phyloP scores from a whole-genome alignment of 2,797 vertebrate species.

The Chrosomus eos region DNA sequence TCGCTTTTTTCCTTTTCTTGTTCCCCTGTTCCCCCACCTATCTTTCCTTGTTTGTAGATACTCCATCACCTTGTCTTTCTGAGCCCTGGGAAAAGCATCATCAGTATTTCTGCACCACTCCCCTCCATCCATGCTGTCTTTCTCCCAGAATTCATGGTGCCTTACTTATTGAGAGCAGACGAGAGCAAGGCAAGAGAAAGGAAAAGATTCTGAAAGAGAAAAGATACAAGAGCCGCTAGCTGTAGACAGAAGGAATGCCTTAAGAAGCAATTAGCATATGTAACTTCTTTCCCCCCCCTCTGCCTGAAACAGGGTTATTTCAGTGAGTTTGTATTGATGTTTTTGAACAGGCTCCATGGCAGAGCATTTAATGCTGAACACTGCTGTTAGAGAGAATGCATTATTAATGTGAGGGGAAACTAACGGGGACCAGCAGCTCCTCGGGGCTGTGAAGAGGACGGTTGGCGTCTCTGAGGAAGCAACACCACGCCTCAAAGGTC shows the following conservation, averaged over 20 bases:
- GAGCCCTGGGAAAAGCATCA: slow-evolving; percentile 54
- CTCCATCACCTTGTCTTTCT: slow-evolving; percentile 58
- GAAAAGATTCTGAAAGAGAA: slow-evolving; percentile 39
- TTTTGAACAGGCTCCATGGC: slow-evolving; percentile 62
- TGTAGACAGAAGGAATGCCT: slow-evolving; percentile 59
- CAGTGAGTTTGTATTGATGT: slow-evolving; percentile 64
- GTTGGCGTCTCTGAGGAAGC: slow-evolving; percentile 62
- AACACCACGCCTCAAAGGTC: slow-evolving; percentile 61
- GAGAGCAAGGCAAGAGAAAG: slow-evolving; percentile 35
- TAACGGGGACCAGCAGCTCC: slow-evolving; percentile 65
- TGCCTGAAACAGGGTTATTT: slow-evolving; percentile 63
- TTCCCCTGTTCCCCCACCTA: slow-evolving; percentile 53
- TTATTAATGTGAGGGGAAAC: slow-evolving; percentile 73
- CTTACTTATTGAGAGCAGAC: slow-evolving; percentile 33
- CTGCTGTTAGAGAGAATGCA: slow-evolving; percentile 72
- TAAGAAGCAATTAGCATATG: slow-evolving; percentile 62
- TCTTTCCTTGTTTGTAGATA: slow-evolving; percentile 62
- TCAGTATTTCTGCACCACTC: slow-evolving; percentile 49
- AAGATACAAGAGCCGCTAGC: slow-evolving; percentile 41
- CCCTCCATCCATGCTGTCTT: slow-evolving; percentile 40
- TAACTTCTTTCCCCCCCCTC: slow-evolving; percentile 57
- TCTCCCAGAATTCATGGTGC: slow-evolving; percentile 42
- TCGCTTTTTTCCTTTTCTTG: slow-evolving; percentile 18
- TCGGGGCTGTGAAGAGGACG: slow-evolving; percentile 58
- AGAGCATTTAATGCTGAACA: slow-evolving; percentile 68